Conservation (phyloP, 2,113 vertebrate genomes). For the Lutjanus erythropterus region DNA sequence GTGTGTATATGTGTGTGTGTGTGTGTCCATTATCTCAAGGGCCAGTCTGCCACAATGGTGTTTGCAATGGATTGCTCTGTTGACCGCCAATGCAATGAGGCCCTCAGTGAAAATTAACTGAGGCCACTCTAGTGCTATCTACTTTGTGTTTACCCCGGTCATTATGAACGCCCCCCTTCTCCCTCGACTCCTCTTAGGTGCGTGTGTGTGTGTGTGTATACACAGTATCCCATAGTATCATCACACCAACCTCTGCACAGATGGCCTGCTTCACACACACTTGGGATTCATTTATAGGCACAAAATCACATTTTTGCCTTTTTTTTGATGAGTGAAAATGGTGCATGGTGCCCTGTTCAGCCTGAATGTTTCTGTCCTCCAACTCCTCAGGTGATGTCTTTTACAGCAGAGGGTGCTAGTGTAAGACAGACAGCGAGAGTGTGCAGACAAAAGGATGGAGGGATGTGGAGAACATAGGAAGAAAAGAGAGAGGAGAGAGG, state of each 20-base stretch:
- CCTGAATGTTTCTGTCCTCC: too few relatives aligned
- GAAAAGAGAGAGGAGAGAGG: background rate
- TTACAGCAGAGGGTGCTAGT: constrained; percentile 53
- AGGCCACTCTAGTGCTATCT: constrained; percentile 59
- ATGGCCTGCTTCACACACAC: constrained; percentile 48
- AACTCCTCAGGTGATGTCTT: constrained; percentile 8
- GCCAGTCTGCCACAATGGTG: constrained; percentile 31
- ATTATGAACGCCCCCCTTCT: constrained; percentile 48
- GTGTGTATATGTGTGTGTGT: background rate
- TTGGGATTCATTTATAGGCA: background rate
- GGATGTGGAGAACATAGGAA: background rate
- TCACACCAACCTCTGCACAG: constrained; percentile 28
- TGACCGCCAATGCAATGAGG: constrained; percentile 69
- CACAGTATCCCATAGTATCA: background rate
- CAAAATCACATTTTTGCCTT: too few relatives aligned
- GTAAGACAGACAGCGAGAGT: background rate
- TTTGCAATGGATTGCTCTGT: constrained; percentile 64
- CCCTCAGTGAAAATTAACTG: constrained; percentile 73
- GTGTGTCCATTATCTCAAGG: constrained; percentile 67
- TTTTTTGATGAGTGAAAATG: background rate
- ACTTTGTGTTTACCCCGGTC: constrained; percentile 67
- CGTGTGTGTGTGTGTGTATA: constrained; percentile 11
- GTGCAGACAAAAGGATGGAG: constrained; percentile 39
- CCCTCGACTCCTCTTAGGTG: constrained; percentile 5
- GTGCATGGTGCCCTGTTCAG: background rate